These are phyloP conservation scores for Gambusia yucatana DNA, from an alignment of 2,797 vertebrate species.

Conservation along the genomic window DNA sequence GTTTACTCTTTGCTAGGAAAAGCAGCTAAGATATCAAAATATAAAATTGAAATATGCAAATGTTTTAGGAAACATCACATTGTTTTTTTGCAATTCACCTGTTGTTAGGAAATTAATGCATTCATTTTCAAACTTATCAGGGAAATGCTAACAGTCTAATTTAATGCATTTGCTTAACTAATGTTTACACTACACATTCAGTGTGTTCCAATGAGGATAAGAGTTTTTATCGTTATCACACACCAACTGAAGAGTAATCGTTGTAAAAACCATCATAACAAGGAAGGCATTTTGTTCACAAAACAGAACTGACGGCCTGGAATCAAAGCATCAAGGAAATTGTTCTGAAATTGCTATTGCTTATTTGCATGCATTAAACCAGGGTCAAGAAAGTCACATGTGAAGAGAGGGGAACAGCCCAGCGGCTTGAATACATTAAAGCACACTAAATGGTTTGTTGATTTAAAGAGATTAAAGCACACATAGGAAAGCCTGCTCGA, in stretches of 20 bases:
- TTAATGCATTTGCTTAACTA: neutral
- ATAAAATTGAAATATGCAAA: neutral
- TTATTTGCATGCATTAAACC: conserved; percentile 79
- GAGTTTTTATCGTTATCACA: conserved; percentile 4
- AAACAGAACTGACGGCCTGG: conserved; percentile 1
- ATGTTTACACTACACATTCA: conserved; percentile 1
- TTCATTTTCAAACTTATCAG: neutral
- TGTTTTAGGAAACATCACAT: neutral
- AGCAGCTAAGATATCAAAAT: neutral
- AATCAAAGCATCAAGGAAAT: conserved; percentile 55
- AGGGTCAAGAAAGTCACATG: conserved; percentile 75
- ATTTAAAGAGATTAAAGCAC: conserved; percentile 78
- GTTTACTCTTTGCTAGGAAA: neutral
- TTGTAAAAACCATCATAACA: neutral
- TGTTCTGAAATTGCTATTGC: conserved; percentile 57
- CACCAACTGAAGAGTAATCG: conserved; percentile 19
- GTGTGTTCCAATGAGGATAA: neutral
- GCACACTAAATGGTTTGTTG: conserved; percentile 79
- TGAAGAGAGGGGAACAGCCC: conserved; percentile 59
- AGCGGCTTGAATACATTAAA: conserved; percentile 74
- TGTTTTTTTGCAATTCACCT: neutral
- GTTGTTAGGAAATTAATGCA: conserved; percentile 4
- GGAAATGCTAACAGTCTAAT: neutral
- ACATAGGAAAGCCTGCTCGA: conserved; percentile 70
- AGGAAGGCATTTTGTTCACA: conserved; percentile 15